Percentiles rank a stretch among this genome's conserved stretches.
phyloP scores from a whole-genome alignment of 2,888 invertebrate species.

The Pherbina coryleti region DNA sequence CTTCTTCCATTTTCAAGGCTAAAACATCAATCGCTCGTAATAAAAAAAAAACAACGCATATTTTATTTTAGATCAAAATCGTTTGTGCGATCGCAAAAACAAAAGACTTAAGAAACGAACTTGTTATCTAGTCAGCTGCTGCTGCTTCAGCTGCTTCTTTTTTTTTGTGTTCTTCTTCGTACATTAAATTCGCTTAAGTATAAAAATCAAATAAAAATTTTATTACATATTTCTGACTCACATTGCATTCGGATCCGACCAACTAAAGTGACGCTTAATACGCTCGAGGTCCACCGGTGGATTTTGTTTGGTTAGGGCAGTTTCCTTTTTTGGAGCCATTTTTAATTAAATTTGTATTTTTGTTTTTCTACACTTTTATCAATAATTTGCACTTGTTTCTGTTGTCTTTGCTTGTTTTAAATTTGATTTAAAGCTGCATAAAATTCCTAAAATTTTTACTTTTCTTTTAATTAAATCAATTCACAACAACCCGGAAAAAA shows the following conservation, averaged over 20 bases:
- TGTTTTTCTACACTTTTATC: not conserved
- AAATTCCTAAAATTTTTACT: not conserved
- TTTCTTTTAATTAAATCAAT: not conserved
- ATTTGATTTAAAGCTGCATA: not conserved
- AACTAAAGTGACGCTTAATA: slow-evolving; percentile 66
- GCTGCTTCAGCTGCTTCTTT: slow-evolving; percentile 12
- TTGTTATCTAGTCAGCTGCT: slow-evolving; percentile 18
- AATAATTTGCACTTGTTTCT: not conserved
- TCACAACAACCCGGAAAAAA: slow-evolving; percentile 37
- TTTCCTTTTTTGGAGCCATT: slow-evolving; percentile 60
- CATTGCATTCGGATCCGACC: slow-evolving; percentile 67
- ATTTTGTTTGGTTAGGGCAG: slow-evolving; percentile 55
- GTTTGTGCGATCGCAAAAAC: slow-evolving; percentile 30
- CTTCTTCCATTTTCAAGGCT: not conserved
- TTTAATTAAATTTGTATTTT: not conserved
- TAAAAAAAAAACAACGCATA: not conserved
- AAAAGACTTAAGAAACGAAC: slow-evolving; percentile 48
- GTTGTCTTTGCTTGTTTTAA: not conserved
- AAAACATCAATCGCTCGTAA: slow-evolving; percentile 12
- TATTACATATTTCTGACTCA: slow-evolving; percentile 53
- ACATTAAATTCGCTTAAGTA: not conserved
- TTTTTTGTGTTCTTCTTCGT: slow-evolving; percentile 3
- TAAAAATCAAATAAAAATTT: not conserved
- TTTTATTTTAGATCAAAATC: not conserved
- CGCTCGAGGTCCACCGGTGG: slow-evolving; percentile 62